phyloP scores from a whole-genome alignment of 2,113 vertebrate genomes.

The Elanoides forficatus region DNA sequence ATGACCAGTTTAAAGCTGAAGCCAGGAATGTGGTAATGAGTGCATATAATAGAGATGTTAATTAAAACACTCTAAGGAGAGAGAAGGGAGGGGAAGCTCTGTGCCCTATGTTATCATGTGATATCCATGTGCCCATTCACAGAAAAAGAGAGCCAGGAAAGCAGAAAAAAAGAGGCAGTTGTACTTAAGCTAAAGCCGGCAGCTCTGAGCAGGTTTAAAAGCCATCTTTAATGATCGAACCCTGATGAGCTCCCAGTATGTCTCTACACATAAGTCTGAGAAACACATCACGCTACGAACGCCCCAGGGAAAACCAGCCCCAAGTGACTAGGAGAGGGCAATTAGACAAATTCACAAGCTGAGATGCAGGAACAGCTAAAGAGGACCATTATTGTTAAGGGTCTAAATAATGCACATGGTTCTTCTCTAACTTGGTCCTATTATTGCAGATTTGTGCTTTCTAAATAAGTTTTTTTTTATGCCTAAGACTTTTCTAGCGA shows the following conservation, averaged over 20 bases:
- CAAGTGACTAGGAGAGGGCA: neutral
- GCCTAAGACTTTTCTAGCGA: neutral
- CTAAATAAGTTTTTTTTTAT: neutral
- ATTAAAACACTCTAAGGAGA: conserved; percentile 48
- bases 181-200: neutral
- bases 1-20: conserved; percentile 43
- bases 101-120: conserved; percentile 1
- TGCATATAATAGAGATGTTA: conserved; percentile 41
- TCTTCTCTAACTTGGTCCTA: neutral
- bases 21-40: conserved; percentile 68
- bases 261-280: neutral
- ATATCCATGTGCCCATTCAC: neutral
- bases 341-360: neutral
- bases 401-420: neutral
- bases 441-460: neutral
- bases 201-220: neutral
- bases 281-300: fast-evolving
- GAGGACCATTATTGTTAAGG: neutral
- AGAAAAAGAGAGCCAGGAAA: neutral
- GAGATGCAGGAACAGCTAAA: neutral
- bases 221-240: neutral
- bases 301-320: neutral
- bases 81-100: neutral
- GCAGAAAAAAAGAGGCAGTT: neutral
- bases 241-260: neutral